Evolutionary conservation across 2,797 vertebrate species (phyloP).

Genomic region (Eurystomus glaucurus): DNA sequence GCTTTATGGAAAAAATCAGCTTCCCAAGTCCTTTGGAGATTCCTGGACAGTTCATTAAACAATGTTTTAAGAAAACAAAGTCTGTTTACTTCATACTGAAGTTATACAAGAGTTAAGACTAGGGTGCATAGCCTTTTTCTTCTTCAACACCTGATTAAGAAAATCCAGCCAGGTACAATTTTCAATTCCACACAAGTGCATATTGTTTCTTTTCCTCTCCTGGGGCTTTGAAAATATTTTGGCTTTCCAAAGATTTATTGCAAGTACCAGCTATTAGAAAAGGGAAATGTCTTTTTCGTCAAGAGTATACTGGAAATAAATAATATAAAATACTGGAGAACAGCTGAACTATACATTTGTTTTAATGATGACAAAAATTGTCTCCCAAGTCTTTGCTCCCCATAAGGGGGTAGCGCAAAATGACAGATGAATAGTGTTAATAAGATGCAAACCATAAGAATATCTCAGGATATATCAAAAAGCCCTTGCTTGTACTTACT

Average conservation of each 20-base stretch:
- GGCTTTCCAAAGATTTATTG: not conserved
- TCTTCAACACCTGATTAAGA: not conserved
- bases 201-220: not conserved
- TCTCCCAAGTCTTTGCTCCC: not conserved
- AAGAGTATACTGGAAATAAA: not conserved
- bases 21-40: not conserved
- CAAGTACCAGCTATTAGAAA: not conserved
- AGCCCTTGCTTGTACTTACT: not conserved
- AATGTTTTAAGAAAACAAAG: accelerated
- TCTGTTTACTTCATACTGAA: not conserved
- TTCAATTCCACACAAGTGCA: not conserved
- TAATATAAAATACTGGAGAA: not conserved
- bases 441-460: not conserved
- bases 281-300: not conserved
- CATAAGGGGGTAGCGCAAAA: not conserved
- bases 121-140: not conserved
- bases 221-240: not conserved
- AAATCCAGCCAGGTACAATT: not conserved
- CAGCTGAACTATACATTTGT: not conserved
- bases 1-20: not conserved
- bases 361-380: not conserved
- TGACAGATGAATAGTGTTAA: accelerated
- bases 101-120: not conserved
- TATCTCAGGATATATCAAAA: accelerated
- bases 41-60: not conserved